Percentiles rank a stretch among this genome's conserved stretches.
These are phyloP conservation scores for Ischnus inquisitorius DNA, from an alignment of 2,888 invertebrate species.

Conservation along the genomic window DNA sequence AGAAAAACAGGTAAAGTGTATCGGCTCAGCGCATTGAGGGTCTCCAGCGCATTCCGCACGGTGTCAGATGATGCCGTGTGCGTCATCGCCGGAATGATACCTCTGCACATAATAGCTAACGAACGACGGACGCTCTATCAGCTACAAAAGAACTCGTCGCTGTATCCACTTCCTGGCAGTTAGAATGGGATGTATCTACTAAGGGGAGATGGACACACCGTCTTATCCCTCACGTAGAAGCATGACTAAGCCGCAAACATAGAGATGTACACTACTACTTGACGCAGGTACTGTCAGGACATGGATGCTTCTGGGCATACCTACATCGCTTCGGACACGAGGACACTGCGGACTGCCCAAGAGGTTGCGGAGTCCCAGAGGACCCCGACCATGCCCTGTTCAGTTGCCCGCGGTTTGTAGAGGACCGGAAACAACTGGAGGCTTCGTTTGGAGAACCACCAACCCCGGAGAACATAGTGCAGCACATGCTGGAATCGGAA, in stretches of 20 bases:
- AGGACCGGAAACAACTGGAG: constrained; percentile 16
- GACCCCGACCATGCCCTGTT: constrained; percentile 54
- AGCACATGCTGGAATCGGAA: constrained; percentile 18
- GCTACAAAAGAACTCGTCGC: no score
- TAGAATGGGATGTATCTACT: no score
- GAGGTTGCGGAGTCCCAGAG: constrained; percentile 17
- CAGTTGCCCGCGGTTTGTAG: constrained; percentile 40
- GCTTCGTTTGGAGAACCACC: background rate
- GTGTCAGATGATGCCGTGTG: constrained; percentile 60
- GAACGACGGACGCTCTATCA: constrained; percentile 37
- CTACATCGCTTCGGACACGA: constrained; percentile 43
- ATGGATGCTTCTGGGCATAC: no score
- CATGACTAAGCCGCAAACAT: no score
- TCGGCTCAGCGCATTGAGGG: constrained; percentile 49
- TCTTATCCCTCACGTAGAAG: no score
- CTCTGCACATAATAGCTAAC: constrained; percentile 21
- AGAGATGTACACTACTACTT: no score
- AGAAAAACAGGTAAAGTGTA: background rate
- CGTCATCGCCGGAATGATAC: constrained; percentile 60
- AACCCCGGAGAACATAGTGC: background rate
- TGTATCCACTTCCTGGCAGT: no score
- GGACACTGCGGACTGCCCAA: constrained; percentile 48
- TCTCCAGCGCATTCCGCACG: constrained; percentile 56
- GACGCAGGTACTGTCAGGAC: no score
- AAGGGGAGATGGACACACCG: no score